Base-by-base conservation (phyloP, 2,113 vertebrate genomes). In the Heliornis fulica region DNA sequence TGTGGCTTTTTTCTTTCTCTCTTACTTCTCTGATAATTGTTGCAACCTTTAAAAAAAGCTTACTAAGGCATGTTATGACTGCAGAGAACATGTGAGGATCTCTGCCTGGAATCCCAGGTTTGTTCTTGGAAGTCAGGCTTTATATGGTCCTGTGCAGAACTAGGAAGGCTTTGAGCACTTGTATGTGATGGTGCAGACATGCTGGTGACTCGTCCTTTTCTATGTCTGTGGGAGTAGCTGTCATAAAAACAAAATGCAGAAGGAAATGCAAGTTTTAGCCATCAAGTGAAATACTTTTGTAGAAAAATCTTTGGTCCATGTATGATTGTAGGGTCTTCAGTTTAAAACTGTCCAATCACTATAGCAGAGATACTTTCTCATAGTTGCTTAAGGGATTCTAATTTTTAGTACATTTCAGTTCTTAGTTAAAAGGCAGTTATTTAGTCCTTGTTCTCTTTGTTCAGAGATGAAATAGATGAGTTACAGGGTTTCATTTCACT, bases 141-240 rank as follows among this genome's bases (percentile, higher is more conserved):
- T 64, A 80, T 43, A n/a, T 50, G 46, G 28, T 34, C 63, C 25
- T 66, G 7, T 40, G 40, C 60, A 57, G 68, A 74, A 15, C 45
- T 46, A 53, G 54, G 63, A 95, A 32, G 38, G 25, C 19, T 57
- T 65, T 66, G 59, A 81, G 41, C 8, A 23, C 43, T 91, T 1
- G 1, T n/a, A 0, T 38, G 56, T 38, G 43, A 20, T 26, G 57
- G 48, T 48, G 41, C 57, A 48, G 63, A 7, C 53, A 12, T 1
- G 10, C 34, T 40, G 0, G 17, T 71, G 46, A 71, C 51, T 54
- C 71, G 34, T 28, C 31, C 34, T 87, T 54, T 16, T 56, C 43
- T 64, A 8, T 41, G 36, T 15, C 61, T 69, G 13, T 51, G 51
- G 81, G 45, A 57, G 48, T 13, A 84, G 74, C 74, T 87, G 43